Conservation (phyloP, 2,113 vertebrate species). For the Tretioscincus oriximinensis region DNA sequence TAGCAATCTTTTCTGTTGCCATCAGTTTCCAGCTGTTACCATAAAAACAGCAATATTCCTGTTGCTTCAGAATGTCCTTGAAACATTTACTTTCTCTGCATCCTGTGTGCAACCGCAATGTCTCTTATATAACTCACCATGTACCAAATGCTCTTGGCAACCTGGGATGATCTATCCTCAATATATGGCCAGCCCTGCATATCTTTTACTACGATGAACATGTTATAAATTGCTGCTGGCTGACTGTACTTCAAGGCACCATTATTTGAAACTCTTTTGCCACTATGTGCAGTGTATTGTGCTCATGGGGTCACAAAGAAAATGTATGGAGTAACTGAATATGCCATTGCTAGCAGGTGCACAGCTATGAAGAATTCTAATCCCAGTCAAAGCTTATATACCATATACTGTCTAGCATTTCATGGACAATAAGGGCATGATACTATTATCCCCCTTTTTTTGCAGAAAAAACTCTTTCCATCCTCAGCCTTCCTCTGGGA, state of each 20-base stretch:
- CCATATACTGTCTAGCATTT: background rate
- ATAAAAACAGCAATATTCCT: slow-evolving; percentile 16
- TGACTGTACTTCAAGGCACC: slow-evolving; percentile 17
- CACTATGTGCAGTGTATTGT: background rate
- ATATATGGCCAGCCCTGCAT: slow-evolving; percentile 8
- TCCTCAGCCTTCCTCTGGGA: no score
- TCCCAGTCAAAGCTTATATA: background rate
- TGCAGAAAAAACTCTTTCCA: no score
- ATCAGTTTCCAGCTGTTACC: slow-evolving; percentile 31
- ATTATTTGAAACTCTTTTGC: slow-evolving; percentile 14
- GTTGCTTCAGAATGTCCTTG: slow-evolving; percentile 28
- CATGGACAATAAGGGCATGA: background rate
- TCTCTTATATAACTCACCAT: background rate
- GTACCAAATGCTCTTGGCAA: slow-evolving; percentile 2
- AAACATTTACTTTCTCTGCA: slow-evolving; percentile 15
- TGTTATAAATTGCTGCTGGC: slow-evolving; percentile 7
- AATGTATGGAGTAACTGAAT: background rate
- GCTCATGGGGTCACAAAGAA: background rate
- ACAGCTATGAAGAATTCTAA: background rate
- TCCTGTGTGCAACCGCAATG: background rate
- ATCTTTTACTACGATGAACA: slow-evolving; percentile 3
- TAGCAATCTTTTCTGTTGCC: slow-evolving; percentile 5
- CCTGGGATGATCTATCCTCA: slow-evolving; percentile 8
- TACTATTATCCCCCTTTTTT: no score
- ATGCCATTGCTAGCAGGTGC: background rate